These are phyloP conservation scores for Hanleya hanleyi DNA, from an alignment of 2,888 invertebrate genomes.

Conservation along the genomic window DNA sequence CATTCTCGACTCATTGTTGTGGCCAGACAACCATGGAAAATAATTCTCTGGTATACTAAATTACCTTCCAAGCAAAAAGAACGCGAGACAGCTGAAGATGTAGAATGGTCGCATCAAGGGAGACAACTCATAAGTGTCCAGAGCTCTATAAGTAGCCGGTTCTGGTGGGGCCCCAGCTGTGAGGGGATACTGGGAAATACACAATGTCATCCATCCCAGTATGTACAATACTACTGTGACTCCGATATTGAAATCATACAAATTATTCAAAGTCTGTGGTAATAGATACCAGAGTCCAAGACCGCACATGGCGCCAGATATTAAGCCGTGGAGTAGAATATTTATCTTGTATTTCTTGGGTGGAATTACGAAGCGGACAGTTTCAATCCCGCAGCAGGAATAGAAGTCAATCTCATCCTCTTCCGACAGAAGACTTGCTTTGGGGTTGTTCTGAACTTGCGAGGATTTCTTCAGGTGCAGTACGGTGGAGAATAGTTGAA, in stretches of 20 bases:
- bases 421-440: constrained; percentile 48
- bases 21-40: no score
- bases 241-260: constrained; percentile 57
- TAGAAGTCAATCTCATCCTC: constrained; percentile 69
- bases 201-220: constrained; percentile 66
- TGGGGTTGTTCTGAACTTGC: background rate
- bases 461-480: constrained; percentile 45
- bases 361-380: constrained; percentile 65
- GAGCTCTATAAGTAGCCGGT: constrained; percentile 64
- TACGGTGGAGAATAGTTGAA: constrained; percentile 57
- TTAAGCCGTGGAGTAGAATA: constrained; percentile 60
- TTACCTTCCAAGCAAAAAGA: constrained; percentile 64
- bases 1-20: no score
- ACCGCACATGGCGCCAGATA: constrained; percentile 60
- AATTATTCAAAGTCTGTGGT: constrained; percentile 57
- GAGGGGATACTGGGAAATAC: constrained; percentile 67
- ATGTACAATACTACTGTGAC: constrained; percentile 61
- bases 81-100: constrained; percentile 55
- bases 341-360: constrained; percentile 64
- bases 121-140: constrained; percentile 62
- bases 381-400: constrained; percentile 67
- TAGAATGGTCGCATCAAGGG: constrained; percentile 66
- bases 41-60: constrained; percentile 24
- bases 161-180: constrained; percentile 67
- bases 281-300: constrained; percentile 61